Evolutionary conservation across 1,140 invertebrate genomes (phyloP).

Genomic region (Drosophila bifasciata): DNA sequence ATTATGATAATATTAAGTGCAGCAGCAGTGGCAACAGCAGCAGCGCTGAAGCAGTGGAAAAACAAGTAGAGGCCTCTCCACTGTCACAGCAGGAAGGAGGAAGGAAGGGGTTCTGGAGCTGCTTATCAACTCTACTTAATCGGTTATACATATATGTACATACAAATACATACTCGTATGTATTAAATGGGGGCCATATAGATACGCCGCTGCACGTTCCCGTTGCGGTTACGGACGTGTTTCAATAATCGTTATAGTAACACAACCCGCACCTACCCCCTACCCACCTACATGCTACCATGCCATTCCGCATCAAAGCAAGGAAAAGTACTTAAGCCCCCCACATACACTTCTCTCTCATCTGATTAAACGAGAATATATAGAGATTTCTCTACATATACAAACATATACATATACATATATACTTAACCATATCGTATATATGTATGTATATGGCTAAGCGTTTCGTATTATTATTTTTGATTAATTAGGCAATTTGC

Average conservation of each 20-base stretch:
- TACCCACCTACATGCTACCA: no score
- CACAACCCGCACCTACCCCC: slow-evolving; percentile 6
- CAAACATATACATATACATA: neutral
- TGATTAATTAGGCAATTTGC: slow-evolving; percentile 61
- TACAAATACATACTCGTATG: slow-evolving; percentile 17
- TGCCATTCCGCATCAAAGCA: slow-evolving; percentile 7
- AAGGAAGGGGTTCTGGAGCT: slow-evolving; percentile 7
- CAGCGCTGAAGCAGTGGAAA: slow-evolving; percentile 26
- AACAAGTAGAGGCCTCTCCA: slow-evolving; percentile 8
- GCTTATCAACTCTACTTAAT: slow-evolving; percentile 41
- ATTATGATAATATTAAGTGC: slow-evolving; percentile 46
- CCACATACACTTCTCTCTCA: no score
- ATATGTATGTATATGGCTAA: slow-evolving; percentile 30
- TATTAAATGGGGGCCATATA: slow-evolving; percentile 35
- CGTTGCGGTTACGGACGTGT: slow-evolving; percentile 10
- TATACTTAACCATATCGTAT: no score
- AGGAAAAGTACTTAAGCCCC: slow-evolving; percentile 26
- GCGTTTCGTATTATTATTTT: slow-evolving; percentile 51
- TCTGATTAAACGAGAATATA: neutral
- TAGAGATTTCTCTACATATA: neutral
- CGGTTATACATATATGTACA: slow-evolving; percentile 4
- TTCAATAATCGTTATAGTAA: neutral
- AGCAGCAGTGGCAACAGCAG: slow-evolving; percentile 10
- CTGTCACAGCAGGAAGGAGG: slow-evolving; percentile 1
- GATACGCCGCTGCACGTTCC: slow-evolving; percentile 36